Conservation (phyloP, 2,113 vertebrate species). For the Daubentonia madagascariensis region DNA sequence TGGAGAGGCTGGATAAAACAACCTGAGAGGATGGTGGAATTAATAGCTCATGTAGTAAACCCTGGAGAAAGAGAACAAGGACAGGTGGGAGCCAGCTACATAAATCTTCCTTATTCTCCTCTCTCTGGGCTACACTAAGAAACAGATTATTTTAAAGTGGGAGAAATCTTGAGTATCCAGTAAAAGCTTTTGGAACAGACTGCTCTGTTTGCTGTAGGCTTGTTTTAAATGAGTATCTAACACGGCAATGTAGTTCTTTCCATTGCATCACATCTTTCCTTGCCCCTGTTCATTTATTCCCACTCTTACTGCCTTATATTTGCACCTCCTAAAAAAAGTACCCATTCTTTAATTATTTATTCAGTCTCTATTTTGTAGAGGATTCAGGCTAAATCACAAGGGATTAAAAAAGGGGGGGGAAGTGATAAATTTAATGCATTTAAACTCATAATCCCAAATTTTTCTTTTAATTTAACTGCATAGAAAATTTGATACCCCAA, state of each 20-base stretch:
- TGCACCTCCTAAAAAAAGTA: not conserved
- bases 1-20: not conserved
- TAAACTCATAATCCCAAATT: not conserved
- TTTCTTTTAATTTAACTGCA: not conserved
- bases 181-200: not conserved
- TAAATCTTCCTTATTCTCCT: not conserved
- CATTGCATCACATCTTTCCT: not conserved
- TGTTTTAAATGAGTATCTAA: not conserved
- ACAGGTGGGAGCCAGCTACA: not conserved
- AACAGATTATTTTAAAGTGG: not conserved
- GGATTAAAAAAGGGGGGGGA: not conserved
- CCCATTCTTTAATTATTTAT: not conserved
- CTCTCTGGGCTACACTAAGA: not conserved
- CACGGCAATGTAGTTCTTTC: not conserved
- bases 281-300: not conserved
- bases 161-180: not conserved
- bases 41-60: not conserved
- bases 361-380: not conserved
- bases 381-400: not conserved
- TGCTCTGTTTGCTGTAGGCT: not conserved
- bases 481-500: not conserved
- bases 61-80: not conserved
- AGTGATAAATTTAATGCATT: not conserved
- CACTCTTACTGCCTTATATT: not conserved
- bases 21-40: fast-evolving